A percentile compares a stretch with the other conserved stretches of the same genome.
phyloP scores from a whole-genome alignment of 2,888 invertebrate species.

The Thecophora atra region DNA sequence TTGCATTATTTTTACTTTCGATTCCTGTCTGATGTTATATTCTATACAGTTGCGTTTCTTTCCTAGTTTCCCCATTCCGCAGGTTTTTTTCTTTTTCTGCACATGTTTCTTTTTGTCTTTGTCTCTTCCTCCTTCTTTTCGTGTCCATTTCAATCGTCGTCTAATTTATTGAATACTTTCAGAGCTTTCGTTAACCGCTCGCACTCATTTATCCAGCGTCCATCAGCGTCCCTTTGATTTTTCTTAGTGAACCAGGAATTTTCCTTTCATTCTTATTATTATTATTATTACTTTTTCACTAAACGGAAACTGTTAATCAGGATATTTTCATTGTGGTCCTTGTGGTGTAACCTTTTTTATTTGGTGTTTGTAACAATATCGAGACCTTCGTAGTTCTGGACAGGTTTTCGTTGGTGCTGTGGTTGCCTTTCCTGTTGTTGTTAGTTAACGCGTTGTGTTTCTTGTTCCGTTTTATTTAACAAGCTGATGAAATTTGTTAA shows the following conservation, averaged over 20 bases:
- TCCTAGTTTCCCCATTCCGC: neutral
- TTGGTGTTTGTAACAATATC: neutral
- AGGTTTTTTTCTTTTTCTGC: neutral
- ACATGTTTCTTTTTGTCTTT: neutral
- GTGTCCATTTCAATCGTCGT: neutral
- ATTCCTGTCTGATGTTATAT: neutral
- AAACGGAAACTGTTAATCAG: slow-evolving; percentile 38
- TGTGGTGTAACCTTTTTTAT: slow-evolving; percentile 4
- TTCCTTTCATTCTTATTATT: no score
- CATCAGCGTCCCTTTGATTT: slow-evolving; percentile 18
- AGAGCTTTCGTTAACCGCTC: no score
- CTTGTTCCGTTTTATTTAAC: slow-evolving; percentile 12
- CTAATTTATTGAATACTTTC: slow-evolving; percentile 32
- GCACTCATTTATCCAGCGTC: neutral
- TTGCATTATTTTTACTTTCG: neutral
- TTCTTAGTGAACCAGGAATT: slow-evolving; percentile 25
- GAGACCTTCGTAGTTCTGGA: neutral
- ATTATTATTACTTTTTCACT: slow-evolving; percentile 29
- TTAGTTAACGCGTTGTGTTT: neutral
- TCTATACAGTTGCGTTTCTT: neutral
- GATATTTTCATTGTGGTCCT: slow-evolving; percentile 26
- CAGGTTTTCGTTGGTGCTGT: neutral
- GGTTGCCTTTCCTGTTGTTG: neutral
- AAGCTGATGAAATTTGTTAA: slow-evolving; percentile 34
- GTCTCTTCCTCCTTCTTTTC: slow-evolving; percentile 9